Evolutionary conservation across 2,797 vertebrate genomes (phyloP), one percentile per base, ranked within the genome.

Genomic region (Myotis findleyi): DNA sequence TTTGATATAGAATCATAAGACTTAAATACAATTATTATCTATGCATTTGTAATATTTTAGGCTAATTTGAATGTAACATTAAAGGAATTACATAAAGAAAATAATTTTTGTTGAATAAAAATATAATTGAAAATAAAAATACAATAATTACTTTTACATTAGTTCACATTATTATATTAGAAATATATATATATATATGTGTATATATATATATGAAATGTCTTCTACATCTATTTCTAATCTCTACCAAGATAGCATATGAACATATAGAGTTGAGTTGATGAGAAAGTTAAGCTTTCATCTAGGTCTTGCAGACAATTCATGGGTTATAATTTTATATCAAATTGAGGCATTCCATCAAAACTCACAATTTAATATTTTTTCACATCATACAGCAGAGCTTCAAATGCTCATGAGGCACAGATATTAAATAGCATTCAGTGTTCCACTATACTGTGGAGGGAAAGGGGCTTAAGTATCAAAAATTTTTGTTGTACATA

Each of bases 331-430:
- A 69, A 75, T 96, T 85, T 86, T 96, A 87, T 33, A 92, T 49
- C 49, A 94, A 86, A 53, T 92, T 80, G 57, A 72, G 72, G 75
- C 89, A 86, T 57, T 97, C 38, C 23, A 51, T 94, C 82, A 11
- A 57, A 97, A 93, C 20, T 96, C 95, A 64, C 81, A 97, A 95
- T 82, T 72, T 94, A 93, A 90, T 80, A 33, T 73, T 96, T 97
- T 85, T 88, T 79, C 44, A 12, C 66, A 76, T 91, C 90, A 96
- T 93, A 96, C 66, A 94, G 94, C 82, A 68, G 51, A 96, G 85
- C 55, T 97, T 83, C 87, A 41, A 96, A 76, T 47, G 5, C 16
- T 68, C 79, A 20, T 64, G 41, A 75, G 10, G 66, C 38, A 75
- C 94, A 93, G 53, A 93, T 73, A 94, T 97, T 95, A 93, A 92